These are phyloP conservation scores for Callitettix versicolor DNA, from an alignment of 1,140 invertebrate genomes.

Conservation along the genomic window DNA sequence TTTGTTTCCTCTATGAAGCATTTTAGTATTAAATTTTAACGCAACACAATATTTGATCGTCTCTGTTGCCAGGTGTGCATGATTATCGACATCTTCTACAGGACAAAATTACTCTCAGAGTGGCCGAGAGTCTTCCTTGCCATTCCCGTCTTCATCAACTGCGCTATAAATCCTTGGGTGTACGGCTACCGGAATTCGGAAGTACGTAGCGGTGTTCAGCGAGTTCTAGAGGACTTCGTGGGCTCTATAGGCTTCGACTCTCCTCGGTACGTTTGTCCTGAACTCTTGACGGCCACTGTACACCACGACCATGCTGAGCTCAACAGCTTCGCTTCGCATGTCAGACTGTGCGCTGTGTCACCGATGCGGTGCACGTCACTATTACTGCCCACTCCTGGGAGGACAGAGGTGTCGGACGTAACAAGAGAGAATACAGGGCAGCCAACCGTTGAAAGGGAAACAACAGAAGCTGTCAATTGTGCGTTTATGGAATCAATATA, in stretches of 20 bases:
- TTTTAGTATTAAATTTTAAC: neutral
- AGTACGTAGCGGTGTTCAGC: conserved; percentile 45
- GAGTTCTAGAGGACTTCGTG: conserved; percentile 36
- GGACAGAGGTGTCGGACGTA: neutral
- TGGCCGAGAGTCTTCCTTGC: conserved; percentile 44
- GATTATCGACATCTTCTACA: conserved; percentile 42
- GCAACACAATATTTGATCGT: no score
- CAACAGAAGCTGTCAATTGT: no score
- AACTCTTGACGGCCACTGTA: conserved; percentile 2
- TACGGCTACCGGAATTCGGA: conserved; percentile 56
- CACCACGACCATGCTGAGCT: conserved; percentile 24
- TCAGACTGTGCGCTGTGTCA: conserved; percentile 28
- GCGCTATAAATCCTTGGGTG: conserved; percentile 53
- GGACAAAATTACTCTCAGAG: conserved; percentile 38
- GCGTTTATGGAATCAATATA: no score
- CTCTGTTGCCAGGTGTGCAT: conserved; percentile 41
- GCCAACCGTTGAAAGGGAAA: no score
- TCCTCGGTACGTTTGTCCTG: conserved; percentile 16
- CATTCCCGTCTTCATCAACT: conserved; percentile 46
- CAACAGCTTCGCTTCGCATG: conserved; percentile 31
- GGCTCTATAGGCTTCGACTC: conserved; percentile 24
- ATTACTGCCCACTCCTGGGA: conserved; percentile 11
- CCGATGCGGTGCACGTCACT: conserved; percentile 23
- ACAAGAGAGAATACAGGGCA: no score
- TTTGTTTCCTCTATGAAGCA: neutral